Conservation (phyloP, 1,140 invertebrate genomes). For the Metaphire vulgaris region DNA sequence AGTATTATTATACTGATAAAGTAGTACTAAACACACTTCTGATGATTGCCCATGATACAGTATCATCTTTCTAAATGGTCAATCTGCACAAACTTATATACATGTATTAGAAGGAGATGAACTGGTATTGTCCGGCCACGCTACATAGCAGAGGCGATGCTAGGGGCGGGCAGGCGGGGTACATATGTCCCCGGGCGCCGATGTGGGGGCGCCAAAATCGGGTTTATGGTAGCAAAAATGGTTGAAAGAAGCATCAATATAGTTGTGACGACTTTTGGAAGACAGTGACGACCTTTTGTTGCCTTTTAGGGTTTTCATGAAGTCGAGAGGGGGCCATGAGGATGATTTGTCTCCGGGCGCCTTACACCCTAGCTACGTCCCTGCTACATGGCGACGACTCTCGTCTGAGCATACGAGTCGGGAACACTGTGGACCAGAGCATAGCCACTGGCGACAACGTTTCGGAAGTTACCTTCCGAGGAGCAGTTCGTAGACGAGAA, state of each 20-base stretch:
- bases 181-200: neutral
- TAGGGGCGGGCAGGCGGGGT: neutral
- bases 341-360: too few relatives aligned
- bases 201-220: neutral
- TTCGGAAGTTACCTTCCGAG: conserved; percentile 60
- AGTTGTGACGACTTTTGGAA: too few relatives aligned
- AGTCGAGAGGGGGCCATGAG: neutral
- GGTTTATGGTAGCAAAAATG: too few relatives aligned
- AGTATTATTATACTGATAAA: too few relatives aligned
- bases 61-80: too few relatives aligned
- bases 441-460: neutral
- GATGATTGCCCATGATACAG: too few relatives aligned
- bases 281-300: neutral
- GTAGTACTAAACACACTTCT: neutral
- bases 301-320: neutral
- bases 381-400: neutral
- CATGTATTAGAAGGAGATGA: neutral
- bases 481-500: conserved; percentile 83
- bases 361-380: neutral
- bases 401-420: too few relatives aligned
- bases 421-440: too few relatives aligned
- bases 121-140: neutral
- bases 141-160: neutral
- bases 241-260: too few relatives aligned
- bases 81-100: neutral